Conservation (phyloP, 2,797 vertebrate species). For the Argyrosomus regius region DNA sequence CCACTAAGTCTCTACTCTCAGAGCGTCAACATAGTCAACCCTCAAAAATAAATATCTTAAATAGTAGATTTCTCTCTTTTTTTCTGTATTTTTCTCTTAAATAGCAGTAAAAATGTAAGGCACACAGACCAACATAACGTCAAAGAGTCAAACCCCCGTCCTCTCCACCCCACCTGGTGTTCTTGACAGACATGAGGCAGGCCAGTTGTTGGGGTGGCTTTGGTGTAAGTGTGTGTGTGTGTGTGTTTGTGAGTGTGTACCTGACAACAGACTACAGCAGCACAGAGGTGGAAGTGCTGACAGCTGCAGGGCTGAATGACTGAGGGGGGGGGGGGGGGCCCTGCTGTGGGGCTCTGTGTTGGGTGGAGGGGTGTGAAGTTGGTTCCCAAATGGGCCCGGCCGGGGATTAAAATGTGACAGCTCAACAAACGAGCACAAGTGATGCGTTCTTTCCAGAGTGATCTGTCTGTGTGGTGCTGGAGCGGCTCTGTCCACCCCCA, state of each 20-base stretch:
- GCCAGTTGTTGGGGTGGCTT: constrained; percentile 71
- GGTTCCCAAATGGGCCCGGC: constrained; percentile 92
- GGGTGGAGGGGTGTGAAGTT: constrained; percentile 62
- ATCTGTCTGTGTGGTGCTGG: constrained; percentile 89
- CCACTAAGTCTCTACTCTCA: constrained; percentile 95
- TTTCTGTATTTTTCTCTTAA: constrained; percentile 80
- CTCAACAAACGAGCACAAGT: constrained; percentile 96
- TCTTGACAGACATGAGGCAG: constrained; percentile 83
- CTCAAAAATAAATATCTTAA: constrained; percentile 98
- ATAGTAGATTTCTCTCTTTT: constrained; percentile 82
- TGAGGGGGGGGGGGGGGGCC: constrained; percentile 17
- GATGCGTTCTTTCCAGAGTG: constrained; percentile 97
- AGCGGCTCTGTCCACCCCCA: constrained; percentile 87
- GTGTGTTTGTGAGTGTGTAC: constrained; percentile 66
- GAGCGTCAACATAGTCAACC: constrained; percentile 94
- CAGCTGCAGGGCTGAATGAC: constrained; percentile 78
- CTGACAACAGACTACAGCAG: constrained; percentile 74
- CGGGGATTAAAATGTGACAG: constrained; percentile 95
- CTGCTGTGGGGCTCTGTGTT: constrained; percentile 37
- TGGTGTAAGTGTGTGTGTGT: constrained; percentile 58
- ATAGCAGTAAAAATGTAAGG: constrained; percentile 98
- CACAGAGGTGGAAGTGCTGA: constrained; percentile 96
- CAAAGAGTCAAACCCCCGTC: constrained; percentile 73
- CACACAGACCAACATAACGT: constrained; percentile 90
- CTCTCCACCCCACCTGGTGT: constrained; percentile 66